Base-by-base conservation (phyloP, 1,140 invertebrate species). In the Subanguina moxae region DNA sequence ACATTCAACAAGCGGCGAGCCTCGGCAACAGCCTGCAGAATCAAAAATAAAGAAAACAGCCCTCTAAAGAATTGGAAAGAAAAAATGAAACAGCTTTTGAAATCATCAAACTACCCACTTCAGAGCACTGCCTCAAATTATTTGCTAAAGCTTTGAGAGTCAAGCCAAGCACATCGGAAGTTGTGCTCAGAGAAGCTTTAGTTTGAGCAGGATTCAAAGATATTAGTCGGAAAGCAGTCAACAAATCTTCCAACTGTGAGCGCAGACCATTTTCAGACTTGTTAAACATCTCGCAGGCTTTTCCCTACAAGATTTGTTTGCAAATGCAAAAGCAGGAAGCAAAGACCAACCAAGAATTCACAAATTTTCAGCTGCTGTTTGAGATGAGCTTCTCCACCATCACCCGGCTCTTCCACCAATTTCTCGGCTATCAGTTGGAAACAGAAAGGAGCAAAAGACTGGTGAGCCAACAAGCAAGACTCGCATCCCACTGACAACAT, bases 361-460 rank as follows among this genome's bases (percentile, higher is more conserved):
- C 70, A 74, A 52, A 71, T 58, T 25, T 72, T 30, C 19, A 71
- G 43, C 45, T 73, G 69, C 42, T 71, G 71, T n/a, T 30, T 38
- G 27, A 73, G 38, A 30, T 48, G 66, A 64, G 23, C 67, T 9
- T 28, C 57, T 5, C 38, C 61, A 38, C 19, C 23, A 46, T 58
- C 46, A 21, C 11, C 46, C 27, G 27, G 7, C n/a, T 71, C 76
- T 30, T 77, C 76, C 21, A 72, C 23, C 0, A 77, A 56, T 57
- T 78, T 77, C 43, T 78, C 76, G 21, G 65, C 43, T 25, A 78
- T 69, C n/a, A 77, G 62, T 43, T 78, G 67, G 48, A 71, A 69
- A 27, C 73, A 78, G 45, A 63, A 78, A 13, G 69, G 57, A 32
- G 30, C 46, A 57, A 78, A 77, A 21, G 64, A 64, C 23, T 62